Conservation (phyloP, 2,113 vertebrate species). For the Mesocricetus auratus region DNA sequence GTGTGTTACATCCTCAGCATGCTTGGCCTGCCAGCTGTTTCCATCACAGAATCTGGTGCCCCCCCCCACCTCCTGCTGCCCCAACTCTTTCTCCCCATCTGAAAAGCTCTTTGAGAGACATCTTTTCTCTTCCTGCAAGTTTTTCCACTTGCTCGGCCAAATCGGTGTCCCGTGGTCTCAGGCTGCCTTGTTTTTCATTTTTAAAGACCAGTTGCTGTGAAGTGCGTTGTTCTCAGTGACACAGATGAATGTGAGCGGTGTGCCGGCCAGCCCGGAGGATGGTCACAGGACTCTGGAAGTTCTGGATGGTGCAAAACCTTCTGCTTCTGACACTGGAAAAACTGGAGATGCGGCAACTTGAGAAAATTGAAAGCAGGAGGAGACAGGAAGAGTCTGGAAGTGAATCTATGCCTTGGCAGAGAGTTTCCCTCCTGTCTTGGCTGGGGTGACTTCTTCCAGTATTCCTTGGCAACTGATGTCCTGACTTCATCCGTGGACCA, state of each 20-base stretch:
- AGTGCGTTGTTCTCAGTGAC: neutral
- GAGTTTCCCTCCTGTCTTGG: neutral
- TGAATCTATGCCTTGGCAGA: neutral
- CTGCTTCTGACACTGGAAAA: conserved; percentile 62
- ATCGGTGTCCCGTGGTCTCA: conserved; percentile 13
- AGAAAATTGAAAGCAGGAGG: conserved; percentile 56
- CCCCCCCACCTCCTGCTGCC: neutral
- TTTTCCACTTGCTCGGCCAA: conserved; percentile 50
- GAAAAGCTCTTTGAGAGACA: conserved; percentile 48
- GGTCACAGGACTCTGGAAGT: conserved; percentile 52
- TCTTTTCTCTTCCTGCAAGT: neutral
- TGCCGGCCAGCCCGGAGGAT: neutral
- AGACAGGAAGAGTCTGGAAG: conserved; percentile 19
- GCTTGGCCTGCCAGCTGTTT: fast-evolving
- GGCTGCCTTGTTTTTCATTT: neutral
- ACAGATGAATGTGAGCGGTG: neutral
- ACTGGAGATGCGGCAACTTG: conserved; percentile 26
- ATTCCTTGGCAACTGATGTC: neutral
- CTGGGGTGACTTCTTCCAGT: neutral
- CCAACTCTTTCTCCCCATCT: neutral
- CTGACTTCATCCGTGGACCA: neutral
- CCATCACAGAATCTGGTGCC: neutral
- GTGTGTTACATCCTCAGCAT: fast-evolving
- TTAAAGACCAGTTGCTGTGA: neutral
- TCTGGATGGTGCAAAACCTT: neutral